These are phyloP conservation scores for Mormyrus lacerda DNA, from an alignment of 2,113 vertebrate genomes.

Conservation along the genomic window DNA sequence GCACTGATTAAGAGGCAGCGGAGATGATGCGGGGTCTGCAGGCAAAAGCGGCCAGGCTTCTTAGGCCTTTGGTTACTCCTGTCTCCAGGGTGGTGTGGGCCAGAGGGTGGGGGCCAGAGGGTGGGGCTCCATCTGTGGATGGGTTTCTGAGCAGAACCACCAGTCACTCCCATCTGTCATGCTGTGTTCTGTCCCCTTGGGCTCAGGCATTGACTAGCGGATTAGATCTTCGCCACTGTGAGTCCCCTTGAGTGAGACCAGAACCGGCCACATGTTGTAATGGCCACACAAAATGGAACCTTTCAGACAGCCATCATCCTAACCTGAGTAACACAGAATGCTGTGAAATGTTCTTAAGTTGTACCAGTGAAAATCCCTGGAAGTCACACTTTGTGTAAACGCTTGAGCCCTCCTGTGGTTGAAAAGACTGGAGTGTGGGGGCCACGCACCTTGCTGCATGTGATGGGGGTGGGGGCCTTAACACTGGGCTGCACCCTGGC, in stretches of 20 bases:
- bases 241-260: slow-evolving; percentile 17
- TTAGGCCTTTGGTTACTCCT: slow-evolving; percentile 20
- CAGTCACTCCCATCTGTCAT: slow-evolving; percentile 43
- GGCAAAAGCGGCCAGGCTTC: background rate
- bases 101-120: slow-evolving; percentile 24
- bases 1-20: slow-evolving; percentile 36
- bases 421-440: background rate
- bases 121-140: slow-evolving; percentile 41
- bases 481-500: background rate
- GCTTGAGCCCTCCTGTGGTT: background rate
- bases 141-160: slow-evolving; percentile 34
- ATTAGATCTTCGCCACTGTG: slow-evolving; percentile 20
- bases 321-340: background rate
- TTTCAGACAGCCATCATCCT: background rate
- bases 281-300: background rate
- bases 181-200: slow-evolving; percentile 34
- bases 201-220: slow-evolving; percentile 31
- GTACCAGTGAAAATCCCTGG: background rate
- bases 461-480: background rate
- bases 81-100: slow-evolving; percentile 33
- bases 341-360: background rate
- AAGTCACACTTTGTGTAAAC: background rate
- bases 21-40: slow-evolving; percentile 3
- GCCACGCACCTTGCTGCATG: background rate
- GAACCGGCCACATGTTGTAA: background rate